Evolutionary conservation across 2,113 vertebrate species (phyloP).

Genomic region (Mesitornis unicolor): DNA sequence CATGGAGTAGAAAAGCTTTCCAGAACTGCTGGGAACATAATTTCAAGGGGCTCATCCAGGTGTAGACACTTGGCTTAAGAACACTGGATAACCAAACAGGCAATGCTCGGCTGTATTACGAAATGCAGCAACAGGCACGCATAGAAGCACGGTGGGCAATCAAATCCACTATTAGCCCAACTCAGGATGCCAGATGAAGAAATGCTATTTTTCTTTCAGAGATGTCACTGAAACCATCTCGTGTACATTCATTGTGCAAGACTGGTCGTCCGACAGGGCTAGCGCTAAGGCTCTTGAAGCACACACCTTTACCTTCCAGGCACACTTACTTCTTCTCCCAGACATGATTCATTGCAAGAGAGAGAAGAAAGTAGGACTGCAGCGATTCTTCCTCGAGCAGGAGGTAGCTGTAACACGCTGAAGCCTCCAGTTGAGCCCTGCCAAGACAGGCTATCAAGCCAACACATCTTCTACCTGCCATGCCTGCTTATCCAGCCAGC

Average conservation of each 20-base stretch:
- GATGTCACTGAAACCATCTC: not conserved
- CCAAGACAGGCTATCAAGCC: slow-evolving; percentile 23
- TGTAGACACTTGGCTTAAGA: not conserved
- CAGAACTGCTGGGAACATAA: not conserved
- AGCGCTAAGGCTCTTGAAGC: not conserved
- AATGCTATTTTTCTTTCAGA: not conserved
- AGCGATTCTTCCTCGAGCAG: not conserved
- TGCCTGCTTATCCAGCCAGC: slow-evolving; percentile 29
- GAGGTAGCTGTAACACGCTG: not conserved
- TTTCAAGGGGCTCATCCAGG: not conserved
- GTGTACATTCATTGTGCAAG: not conserved
- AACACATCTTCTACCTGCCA: slow-evolving; percentile 37
- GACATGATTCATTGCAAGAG: not conserved
- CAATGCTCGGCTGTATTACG: not conserved
- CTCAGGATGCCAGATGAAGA: not conserved
- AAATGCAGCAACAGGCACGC: not conserved
- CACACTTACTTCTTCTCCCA: not conserved
- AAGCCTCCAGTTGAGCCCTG: not conserved
- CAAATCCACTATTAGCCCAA: not conserved
- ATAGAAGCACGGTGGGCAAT: not conserved
- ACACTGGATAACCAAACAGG: not conserved
- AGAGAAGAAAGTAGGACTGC: not conserved
- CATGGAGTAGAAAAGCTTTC: not conserved
- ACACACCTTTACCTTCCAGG: not conserved
- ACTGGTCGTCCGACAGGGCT: not conserved